Percentiles rank a stretch among this genome's conserved stretches.
Evolutionary conservation across 2,113 vertebrate genomes (phyloP).

Genomic region (Leucosticte australis): DNA sequence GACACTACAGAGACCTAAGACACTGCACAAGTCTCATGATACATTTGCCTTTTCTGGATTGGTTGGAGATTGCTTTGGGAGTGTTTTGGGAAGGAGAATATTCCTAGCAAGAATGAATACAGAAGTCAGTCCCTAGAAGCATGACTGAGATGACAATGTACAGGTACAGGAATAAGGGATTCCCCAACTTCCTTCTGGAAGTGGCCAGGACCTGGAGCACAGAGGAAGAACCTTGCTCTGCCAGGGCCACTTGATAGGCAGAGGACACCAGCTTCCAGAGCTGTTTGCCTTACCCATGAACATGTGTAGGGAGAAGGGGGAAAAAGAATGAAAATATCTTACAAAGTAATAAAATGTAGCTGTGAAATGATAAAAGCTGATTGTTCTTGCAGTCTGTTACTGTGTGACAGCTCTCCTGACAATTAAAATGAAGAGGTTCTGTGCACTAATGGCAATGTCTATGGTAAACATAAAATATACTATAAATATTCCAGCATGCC

Average conservation of each 20-base stretch:
- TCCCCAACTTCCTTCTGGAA: neutral
- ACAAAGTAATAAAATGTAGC: neutral
- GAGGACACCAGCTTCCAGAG: neutral
- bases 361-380: neutral
- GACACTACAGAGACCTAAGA: neutral
- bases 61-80: neutral
- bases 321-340: neutral
- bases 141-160: neutral
- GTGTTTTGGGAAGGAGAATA: neutral
- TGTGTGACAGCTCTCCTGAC: neutral
- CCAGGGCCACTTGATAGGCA: neutral
- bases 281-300: neutral
- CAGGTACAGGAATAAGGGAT: neutral
- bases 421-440: neutral
- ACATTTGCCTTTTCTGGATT: neutral
- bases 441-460: neutral
- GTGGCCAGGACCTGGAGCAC: neutral
- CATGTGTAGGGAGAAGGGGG: neutral
- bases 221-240: neutral
- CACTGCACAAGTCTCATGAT: neutral
- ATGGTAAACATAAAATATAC: neutral
- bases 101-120: neutral
- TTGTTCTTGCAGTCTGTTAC: neutral
- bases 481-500: conserved; percentile 4
- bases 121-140: neutral